Evolutionary conservation across 2,113 vertebrate species (phyloP), one percentile per base, ranked within the genome.

Genomic region (Channa maculata): DNA sequence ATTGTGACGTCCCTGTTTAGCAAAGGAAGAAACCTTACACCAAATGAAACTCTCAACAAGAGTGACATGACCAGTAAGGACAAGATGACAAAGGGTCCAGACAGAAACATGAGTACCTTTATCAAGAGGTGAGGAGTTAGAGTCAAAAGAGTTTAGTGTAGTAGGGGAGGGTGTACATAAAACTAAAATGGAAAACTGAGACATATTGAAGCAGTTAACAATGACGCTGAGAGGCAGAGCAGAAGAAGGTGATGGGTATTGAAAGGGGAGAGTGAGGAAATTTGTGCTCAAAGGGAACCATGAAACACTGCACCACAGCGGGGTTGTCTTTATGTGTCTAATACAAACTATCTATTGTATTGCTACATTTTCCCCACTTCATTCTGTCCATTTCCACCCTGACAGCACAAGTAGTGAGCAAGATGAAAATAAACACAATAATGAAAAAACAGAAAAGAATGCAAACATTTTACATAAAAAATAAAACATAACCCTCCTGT

Each of bases 261-360:
- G 33, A 54, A 38, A 58, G 51, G 61, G 67, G 60, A 71, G 71
- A 64, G n/a, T 1, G 4, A 50, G 69, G 46, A 15, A 71, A 48
- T 54, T 34, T 66, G 57, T 46, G 52, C 52, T 73, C 13, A 38
- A 37, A 69, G 60, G 48, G 77, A 75, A 51, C 66, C 44, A 54
- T 85, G 65, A 77, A 85, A 91, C 13, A 72, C 45, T 62, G 85
- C 64, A 83, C 77, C 66, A 4, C 44, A 38, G 77, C 77, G 72
- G 59, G 43, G 39, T 37, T 65, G 68, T 38, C 50, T 80, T 66
- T 65, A 51, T 73, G 45, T 64, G 61, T 67, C 65, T 81, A 71
- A 67, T 33, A 36, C 43, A 73, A 65, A 78, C 71, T 49, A 39
- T 58, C 71, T 79, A 64, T 77, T 78, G 33, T 51, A 34, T 24